Evolutionary conservation across 2,797 vertebrate species (phyloP).

Genomic region (Heliangelus exortis): DNA sequence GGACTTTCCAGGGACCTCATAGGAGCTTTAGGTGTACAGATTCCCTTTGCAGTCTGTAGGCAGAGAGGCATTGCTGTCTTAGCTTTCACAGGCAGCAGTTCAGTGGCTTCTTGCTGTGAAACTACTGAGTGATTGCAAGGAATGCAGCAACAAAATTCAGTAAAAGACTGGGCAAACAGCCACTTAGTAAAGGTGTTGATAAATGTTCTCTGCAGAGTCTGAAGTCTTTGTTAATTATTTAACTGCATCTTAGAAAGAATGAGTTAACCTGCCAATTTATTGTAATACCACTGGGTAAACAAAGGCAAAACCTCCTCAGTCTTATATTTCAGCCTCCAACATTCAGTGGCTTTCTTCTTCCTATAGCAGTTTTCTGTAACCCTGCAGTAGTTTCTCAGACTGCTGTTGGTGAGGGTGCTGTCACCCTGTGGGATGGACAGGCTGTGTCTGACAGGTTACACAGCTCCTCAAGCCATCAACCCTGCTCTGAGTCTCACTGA

Average conservation of each 20-base stretch:
- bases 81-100: background rate
- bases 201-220: background rate
- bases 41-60: background rate
- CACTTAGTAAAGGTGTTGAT: background rate
- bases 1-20: background rate
- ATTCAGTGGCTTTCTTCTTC: background rate
- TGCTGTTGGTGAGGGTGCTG: background rate
- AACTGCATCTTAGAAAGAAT: background rate
- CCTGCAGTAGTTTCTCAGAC: background rate
- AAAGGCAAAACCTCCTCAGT: background rate
- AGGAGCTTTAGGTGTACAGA: background rate
- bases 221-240: background rate
- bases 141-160: conserved; percentile 2
- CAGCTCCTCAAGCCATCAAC: background rate
- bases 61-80: background rate
- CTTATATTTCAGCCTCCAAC: background rate
- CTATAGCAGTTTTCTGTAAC: background rate
- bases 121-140: background rate
- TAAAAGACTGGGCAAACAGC: background rate
- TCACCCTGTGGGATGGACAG: too few species aligned
- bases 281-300: background rate
- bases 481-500: background rate
- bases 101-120: background rate
- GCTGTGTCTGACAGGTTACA: background rate
- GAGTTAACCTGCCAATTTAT: background rate